Percentiles rank a stretch among this genome's conserved stretches.
These are phyloP conservation scores for Mormyrus proboscirostris DNA, from an alignment of 2,797 vertebrate genomes.

Conservation along the genomic window DNA sequence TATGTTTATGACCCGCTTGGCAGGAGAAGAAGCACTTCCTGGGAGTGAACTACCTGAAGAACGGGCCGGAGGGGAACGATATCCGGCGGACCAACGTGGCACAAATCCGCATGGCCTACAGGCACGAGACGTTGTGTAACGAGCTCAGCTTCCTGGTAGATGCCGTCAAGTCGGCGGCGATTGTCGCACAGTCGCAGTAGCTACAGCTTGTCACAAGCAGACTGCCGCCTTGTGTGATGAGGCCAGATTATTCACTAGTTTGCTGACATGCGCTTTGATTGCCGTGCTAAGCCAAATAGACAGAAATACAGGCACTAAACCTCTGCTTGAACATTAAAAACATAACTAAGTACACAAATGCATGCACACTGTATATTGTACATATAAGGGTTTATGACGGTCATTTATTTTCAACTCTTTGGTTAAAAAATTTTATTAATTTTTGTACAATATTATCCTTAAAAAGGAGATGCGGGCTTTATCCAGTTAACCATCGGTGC, in stretches of 20 bases:
- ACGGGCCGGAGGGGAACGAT: conserved; percentile 86
- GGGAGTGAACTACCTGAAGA: conserved; percentile 77
- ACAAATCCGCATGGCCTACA: conserved; percentile 87
- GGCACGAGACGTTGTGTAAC: conserved; percentile 90
- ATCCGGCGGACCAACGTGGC: conserved; percentile 93
- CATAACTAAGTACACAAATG: background rate
- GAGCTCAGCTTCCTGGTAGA: conserved; percentile 71
- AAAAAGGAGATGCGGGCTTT: background rate
- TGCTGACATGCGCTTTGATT: background rate
- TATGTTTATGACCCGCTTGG: background rate
- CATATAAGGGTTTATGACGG: background rate
- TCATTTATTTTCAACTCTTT: conserved; percentile 5
- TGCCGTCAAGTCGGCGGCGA: conserved; percentile 18
- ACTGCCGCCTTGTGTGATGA: background rate
- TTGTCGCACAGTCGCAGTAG: conserved; percentile 11
- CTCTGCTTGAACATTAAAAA: background rate
- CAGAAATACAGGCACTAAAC: background rate
- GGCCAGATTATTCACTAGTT: background rate
- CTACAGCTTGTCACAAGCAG: background rate
- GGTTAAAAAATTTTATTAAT: background rate
- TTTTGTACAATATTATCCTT: background rate
- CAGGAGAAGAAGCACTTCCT: conserved; percentile 92
- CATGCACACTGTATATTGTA: background rate
- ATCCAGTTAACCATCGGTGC: background rate
- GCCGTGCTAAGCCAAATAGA: background rate